Evolutionary conservation across 92 coral and sea anemone species (phyloP).

Genomic region (Zoanthus gigantus): DNA sequence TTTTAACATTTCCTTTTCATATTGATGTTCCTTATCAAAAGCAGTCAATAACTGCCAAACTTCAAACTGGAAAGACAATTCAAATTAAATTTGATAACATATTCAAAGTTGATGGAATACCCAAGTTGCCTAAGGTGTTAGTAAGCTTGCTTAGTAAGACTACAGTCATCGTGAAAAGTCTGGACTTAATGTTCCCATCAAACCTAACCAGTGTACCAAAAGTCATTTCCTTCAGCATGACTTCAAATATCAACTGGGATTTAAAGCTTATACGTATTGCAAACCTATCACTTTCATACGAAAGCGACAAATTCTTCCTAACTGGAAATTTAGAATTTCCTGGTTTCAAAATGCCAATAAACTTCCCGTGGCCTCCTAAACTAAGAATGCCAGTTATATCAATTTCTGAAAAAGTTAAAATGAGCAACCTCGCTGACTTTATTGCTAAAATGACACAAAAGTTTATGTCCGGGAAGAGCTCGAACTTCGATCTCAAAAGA

Average conservation of each 20-base stretch:
- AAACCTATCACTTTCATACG: constrained; percentile 31
- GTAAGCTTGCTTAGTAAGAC: constrained; percentile 33
- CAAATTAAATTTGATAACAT: constrained; percentile 33
- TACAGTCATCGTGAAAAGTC: constrained; percentile 22
- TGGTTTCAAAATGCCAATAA: constrained; percentile 44
- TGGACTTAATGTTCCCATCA: constrained; percentile 40
- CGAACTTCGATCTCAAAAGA: constrained; percentile 26
- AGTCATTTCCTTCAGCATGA: constrained; percentile 14
- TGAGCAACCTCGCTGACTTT: constrained; percentile 32
- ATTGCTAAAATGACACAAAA: constrained; percentile 28
- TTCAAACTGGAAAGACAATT: constrained; percentile 53
- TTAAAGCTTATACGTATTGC: constrained; percentile 42
- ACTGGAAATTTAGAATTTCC: constrained; percentile 50
- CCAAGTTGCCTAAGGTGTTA: constrained; percentile 41
- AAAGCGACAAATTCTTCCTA: constrained; percentile 10
- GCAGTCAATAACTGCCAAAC: constrained; percentile 24
- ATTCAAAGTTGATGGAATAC: constrained; percentile 49
- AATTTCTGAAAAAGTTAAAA: constrained; percentile 11
- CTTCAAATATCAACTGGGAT: constrained; percentile 52
- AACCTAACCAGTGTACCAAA: constrained; percentile 31
- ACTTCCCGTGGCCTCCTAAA: constrained; percentile 50
- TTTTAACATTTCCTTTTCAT: constrained; percentile 51
- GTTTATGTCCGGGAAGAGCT: constrained; percentile 39
- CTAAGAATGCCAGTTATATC: constrained; percentile 30
- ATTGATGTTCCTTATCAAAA: constrained; percentile 49